phyloP scores from a whole-genome alignment of 2,888 invertebrate species.

The Mythimna impura region DNA sequence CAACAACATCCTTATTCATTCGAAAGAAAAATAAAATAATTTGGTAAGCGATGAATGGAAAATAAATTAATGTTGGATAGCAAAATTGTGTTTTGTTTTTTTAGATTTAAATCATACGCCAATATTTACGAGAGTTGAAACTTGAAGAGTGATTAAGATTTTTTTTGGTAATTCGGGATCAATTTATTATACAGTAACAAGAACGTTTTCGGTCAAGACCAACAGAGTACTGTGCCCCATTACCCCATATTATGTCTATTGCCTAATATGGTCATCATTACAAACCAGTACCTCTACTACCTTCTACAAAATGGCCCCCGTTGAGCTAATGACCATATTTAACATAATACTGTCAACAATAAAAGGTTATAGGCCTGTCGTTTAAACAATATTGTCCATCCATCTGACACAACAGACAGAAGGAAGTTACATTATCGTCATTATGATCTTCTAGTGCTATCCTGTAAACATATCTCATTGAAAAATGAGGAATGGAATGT shows the following conservation, averaged over 20 bases:
- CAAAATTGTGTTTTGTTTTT: neutral
- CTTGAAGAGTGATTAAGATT: no score
- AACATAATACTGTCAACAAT: slow-evolving; percentile 15
- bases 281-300: neutral
- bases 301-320: neutral
- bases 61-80: slow-evolving; percentile 5
- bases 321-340: slow-evolving; percentile 6
- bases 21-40: neutral
- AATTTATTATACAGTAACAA: no score
- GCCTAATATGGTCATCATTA: neutral
- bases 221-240: neutral
- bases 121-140: neutral
- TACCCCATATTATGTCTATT: neutral
- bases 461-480: no score
- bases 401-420: neutral
- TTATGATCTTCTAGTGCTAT: neutral
- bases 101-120: neutral
- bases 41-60: slow-evolving; percentile 34
- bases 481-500: neutral
- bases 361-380: neutral
- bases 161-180: no score
- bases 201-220: neutral
- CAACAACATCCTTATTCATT: slow-evolving; percentile 8
- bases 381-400: neutral
- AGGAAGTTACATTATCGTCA: neutral